These are phyloP conservation scores for Mystacornis crossleyi DNA, from an alignment of 2,113 vertebrate genomes.

Conservation along the genomic window DNA sequence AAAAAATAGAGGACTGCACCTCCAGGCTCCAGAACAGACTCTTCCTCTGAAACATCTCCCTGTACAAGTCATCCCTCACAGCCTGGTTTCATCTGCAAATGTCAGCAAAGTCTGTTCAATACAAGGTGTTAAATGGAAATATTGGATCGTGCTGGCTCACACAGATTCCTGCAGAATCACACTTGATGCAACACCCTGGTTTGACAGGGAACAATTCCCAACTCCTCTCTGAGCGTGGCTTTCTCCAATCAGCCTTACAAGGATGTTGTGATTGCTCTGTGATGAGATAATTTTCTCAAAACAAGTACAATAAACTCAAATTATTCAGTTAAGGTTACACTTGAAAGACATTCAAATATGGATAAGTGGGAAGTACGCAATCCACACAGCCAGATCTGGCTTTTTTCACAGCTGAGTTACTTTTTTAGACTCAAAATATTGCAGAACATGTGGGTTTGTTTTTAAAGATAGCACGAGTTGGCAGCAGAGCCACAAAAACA, in stretches of 20 bases:
- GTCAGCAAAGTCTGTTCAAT: background rate
- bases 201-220: background rate
- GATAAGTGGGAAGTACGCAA: background rate
- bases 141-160: background rate
- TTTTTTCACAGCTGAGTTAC: background rate
- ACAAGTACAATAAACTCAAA: constrained; percentile 7
- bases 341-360: constrained; percentile 1
- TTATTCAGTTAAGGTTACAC: background rate
- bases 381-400: background rate
- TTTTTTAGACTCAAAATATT: constrained; percentile 11
- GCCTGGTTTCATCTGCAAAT: background rate
- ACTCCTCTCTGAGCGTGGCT: background rate
- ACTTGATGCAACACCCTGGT: background rate
- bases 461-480: constrained; percentile 2
- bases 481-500: background rate
- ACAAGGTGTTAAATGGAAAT: background rate
- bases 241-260: background rate
- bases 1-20: background rate
- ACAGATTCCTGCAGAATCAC: background rate
- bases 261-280: background rate
- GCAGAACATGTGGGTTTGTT: constrained; percentile 41
- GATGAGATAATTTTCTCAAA: constrained; percentile 5
- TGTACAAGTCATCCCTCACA: background rate
- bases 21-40: background rate
- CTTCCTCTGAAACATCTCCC: background rate